These are phyloP conservation scores for Cheilosia soror DNA, from an alignment of 2,888 invertebrate species.

Conservation along the genomic window DNA sequence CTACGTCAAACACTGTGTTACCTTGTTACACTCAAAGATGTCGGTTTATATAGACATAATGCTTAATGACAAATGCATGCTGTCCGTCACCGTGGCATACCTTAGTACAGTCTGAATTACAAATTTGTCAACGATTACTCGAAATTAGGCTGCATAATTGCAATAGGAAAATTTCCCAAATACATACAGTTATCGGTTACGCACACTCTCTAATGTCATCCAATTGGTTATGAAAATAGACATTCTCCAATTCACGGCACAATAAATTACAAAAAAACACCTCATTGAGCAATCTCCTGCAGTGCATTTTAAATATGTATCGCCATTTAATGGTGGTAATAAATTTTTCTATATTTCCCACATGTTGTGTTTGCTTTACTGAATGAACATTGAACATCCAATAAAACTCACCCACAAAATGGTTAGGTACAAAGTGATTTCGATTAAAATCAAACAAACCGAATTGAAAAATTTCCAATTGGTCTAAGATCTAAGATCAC, in stretches of 20 bases:
- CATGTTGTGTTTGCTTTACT: constrained; percentile 28
- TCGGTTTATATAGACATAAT: background rate
- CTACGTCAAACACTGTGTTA: background rate
- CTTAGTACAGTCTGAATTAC: background rate
- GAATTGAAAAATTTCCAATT: background rate
- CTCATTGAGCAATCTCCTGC: constrained; percentile 1
- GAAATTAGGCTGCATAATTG: background rate
- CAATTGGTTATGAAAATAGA: background rate
- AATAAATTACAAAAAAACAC: background rate
- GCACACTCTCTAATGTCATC: too few relatives aligned
- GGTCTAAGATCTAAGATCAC: constrained; percentile 17
- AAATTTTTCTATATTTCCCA: constrained; percentile 47
- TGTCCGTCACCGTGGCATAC: background rate
- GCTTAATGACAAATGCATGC: background rate
- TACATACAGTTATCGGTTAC: too few relatives aligned
- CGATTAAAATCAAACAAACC: constrained; percentile 7
- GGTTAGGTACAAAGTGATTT: background rate
- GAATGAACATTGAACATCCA: background rate
- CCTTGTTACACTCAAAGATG: constrained; percentile 11
- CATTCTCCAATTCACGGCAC: background rate
- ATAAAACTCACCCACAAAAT: constrained; percentile 52
- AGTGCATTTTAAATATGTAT: constrained; percentile 4
- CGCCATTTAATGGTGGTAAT: constrained; percentile 24
- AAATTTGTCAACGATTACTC: background rate
- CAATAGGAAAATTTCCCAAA: background rate